phyloP scores from a whole-genome alignment of 1,140 invertebrate genomes.

The Dendroctonus ponderosae region DNA sequence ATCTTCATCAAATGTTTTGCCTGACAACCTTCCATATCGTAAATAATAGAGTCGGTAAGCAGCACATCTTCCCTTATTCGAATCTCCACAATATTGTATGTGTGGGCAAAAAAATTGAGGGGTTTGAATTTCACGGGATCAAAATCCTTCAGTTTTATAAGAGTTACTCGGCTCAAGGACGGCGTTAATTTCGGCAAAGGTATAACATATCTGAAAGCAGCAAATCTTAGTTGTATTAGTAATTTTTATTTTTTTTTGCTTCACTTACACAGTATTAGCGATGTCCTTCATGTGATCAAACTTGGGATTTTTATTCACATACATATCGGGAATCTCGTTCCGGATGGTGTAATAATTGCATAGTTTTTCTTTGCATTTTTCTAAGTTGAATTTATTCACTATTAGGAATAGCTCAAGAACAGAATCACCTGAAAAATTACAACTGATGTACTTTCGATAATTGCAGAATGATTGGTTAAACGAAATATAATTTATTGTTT shows the following conservation, averaged over 20 bases:
- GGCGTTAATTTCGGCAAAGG: constrained; percentile 33
- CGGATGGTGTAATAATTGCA: constrained; percentile 25
- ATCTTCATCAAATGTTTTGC: constrained; percentile 31
- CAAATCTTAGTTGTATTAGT: background rate
- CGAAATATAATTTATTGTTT: background rate
- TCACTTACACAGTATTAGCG: constrained; percentile 14
- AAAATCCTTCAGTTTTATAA: constrained; percentile 27
- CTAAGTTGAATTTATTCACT: constrained; percentile 30
- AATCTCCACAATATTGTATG: constrained; percentile 35
- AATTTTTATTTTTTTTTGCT: background rate
- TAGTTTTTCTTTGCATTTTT: constrained; percentile 28
- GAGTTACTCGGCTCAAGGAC: constrained; percentile 27
- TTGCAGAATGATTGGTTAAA: background rate
- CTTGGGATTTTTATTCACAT: constrained; percentile 24
- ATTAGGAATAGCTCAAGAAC: constrained; percentile 24
- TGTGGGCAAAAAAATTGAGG: constrained; percentile 28
- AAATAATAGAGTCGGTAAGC: constrained; percentile 30
- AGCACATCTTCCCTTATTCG: constrained; percentile 33
- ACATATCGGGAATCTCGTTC: constrained; percentile 21
- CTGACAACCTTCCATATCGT: constrained; percentile 31
- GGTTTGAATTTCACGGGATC: constrained; percentile 30
- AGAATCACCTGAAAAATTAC: constrained; percentile 13
- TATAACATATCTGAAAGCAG: constrained; percentile 28
- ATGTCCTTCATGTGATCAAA: constrained; percentile 20
- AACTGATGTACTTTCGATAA: background rate